Evolutionary conservation across 2,888 invertebrate genomes (phyloP).

Genomic region (Drosophila koepferae): DNA sequence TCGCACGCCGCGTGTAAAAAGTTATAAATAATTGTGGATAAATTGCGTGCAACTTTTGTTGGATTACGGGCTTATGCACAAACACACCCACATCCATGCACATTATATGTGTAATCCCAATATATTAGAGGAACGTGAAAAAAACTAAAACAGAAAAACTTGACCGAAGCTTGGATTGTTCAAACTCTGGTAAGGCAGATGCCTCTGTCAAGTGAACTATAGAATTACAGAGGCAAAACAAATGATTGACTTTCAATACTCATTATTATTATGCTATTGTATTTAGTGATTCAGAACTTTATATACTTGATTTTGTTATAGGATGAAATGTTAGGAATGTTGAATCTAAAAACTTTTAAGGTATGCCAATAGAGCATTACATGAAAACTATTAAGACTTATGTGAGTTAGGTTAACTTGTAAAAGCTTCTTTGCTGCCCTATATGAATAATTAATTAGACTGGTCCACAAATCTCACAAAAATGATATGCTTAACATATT

Average conservation of each 20-base stretch:
- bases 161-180: neutral
- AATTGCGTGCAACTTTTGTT: constrained; percentile 21
- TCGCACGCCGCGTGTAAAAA: constrained; percentile 62
- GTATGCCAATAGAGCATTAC: neutral
- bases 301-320: too few relatives aligned
- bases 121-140: constrained; percentile 13
- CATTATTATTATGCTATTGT: too few relatives aligned
- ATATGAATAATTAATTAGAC: neutral
- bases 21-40: constrained; percentile 37
- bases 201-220: too few relatives aligned
- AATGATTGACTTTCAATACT: too few relatives aligned
- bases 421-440: neutral
- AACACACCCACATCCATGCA: neutral
- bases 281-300: too few relatives aligned
- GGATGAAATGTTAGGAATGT: too few relatives aligned
- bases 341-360: too few relatives aligned
- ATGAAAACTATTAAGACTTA: too few relatives aligned
- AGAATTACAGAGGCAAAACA: too few relatives aligned
- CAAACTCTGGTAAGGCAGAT: too few relatives aligned
- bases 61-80: constrained; percentile 10
- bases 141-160: neutral
- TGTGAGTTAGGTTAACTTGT: too few relatives aligned
- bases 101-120: constrained; percentile 2
- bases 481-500: neutral
- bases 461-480: neutral